Evolutionary conservation across 2,113 vertebrate genomes (phyloP).

Genomic region (Notarius quadriscutis): DNA sequence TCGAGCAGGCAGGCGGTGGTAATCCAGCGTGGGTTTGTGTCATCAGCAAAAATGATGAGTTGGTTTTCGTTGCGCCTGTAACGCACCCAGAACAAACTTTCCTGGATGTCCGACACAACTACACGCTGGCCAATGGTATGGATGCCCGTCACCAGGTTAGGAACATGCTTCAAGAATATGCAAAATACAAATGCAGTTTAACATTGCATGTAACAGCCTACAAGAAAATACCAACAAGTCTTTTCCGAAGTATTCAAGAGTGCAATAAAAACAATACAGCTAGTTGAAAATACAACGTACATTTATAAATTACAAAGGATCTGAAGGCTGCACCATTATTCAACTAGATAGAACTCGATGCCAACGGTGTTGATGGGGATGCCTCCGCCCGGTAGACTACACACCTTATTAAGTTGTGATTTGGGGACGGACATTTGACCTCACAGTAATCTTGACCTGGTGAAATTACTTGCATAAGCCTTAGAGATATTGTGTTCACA

Average conservation of each 20-base stretch:
- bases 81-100: constrained; percentile 97
- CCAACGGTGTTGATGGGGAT: too few relatives aligned
- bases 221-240: not conserved
- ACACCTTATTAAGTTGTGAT: too few relatives aligned
- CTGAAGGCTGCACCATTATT: not conserved
- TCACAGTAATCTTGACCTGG: too few relatives aligned
- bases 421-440: too few relatives aligned
- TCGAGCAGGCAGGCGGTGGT: constrained; percentile 93
- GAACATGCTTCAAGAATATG: constrained; percentile 82
- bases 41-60: constrained; percentile 97
- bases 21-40: constrained; percentile 96
- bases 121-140: constrained; percentile 94
- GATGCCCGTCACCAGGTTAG: constrained; percentile 93
- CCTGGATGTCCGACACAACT: constrained; percentile 92
- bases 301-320: not conserved
- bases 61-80: constrained; percentile 97
- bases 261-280: not conserved
- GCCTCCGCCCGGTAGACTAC: too few relatives aligned
- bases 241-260: not conserved
- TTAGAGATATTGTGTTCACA: too few relatives aligned
- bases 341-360: not conserved
- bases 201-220: not conserved
- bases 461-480: too few relatives aligned
- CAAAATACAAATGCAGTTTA: not conserved
- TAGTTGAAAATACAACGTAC: not conserved